Conservation (phyloP, 2,797 vertebrate species). For the Galagoides demidoff region DNA sequence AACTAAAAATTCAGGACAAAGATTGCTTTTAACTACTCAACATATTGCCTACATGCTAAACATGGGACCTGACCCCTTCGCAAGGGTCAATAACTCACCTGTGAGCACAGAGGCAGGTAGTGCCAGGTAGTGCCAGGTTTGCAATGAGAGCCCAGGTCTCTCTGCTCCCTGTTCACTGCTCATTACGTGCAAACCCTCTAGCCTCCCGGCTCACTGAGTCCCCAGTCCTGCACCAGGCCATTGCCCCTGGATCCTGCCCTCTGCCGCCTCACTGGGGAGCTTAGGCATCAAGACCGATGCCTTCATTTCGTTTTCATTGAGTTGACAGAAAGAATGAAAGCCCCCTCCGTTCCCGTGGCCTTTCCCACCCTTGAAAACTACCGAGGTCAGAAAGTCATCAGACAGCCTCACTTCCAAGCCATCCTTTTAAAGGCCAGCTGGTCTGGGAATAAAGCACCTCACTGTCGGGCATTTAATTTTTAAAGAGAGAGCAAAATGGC, state of each 20-base stretch:
- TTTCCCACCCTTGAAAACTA: slow-evolving; percentile 51
- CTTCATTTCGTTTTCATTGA: slow-evolving; percentile 75
- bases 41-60: neutral
- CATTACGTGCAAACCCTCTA: neutral
- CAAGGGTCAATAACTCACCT: neutral
- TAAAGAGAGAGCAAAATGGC: slow-evolving; percentile 71
- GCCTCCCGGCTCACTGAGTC: neutral
- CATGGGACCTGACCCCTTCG: neutral
- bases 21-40: neutral
- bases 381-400: neutral
- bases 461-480: slow-evolving; percentile 66
- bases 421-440: slow-evolving; percentile 60
- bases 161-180: neutral
- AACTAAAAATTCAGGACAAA: neutral
- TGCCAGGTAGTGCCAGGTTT: neutral
- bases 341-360: neutral
- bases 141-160: neutral
- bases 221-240: fast-evolving
- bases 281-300: slow-evolving; percentile 16
- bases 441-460: slow-evolving; percentile 60
- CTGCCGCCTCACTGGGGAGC: neutral
- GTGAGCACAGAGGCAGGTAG: neutral
- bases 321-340: slow-evolving; percentile 63
- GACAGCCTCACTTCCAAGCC: slow-evolving; percentile 37
- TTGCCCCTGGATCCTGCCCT: neutral